phyloP scores from a whole-genome alignment of 2,888 invertebrate genomes.

The Icerya purchasi region DNA sequence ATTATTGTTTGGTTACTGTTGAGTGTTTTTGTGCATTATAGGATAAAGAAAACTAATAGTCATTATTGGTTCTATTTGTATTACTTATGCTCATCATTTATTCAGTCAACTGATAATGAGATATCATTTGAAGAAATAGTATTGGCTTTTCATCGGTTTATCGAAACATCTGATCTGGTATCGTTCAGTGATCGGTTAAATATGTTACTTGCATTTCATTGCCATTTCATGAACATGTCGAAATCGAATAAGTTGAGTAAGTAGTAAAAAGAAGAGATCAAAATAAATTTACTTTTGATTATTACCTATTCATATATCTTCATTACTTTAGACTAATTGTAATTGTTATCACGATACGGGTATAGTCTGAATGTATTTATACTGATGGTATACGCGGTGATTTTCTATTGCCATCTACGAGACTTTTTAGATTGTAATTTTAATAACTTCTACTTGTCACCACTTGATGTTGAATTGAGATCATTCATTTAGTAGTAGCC shows the following conservation, averaged over 20 bases:
- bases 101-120: conserved; percentile 23
- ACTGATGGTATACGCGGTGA: too few species aligned
- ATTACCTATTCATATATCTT: too few species aligned
- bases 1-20: background rate
- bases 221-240: conserved; percentile 42
- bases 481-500: too few species aligned
- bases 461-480: too few species aligned
- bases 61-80: conserved; percentile 86
- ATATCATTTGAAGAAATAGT: conserved; percentile 27
- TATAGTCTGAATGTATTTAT: too few species aligned
- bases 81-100: conserved; percentile 41
- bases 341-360: too few species aligned
- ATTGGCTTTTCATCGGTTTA: conserved; percentile 49
- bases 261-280: too few species aligned
- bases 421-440: too few species aligned
- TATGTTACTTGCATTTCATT: conserved; percentile 58
- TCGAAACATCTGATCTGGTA: conserved; percentile 38
- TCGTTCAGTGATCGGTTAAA: conserved; percentile 61
- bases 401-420: too few species aligned
- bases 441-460: too few species aligned
- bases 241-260: background rate
- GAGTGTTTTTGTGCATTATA: conserved; percentile 22
- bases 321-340: too few species aligned
- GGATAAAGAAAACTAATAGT: conserved; percentile 42
- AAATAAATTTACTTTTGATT: too few species aligned